Percentiles rank a stretch among this genome's conserved stretches.
These are phyloP conservation scores for Echinometra lucunter DNA, from an alignment of 53 echinoderm and acorn worm genomes.

Conservation along the genomic window DNA sequence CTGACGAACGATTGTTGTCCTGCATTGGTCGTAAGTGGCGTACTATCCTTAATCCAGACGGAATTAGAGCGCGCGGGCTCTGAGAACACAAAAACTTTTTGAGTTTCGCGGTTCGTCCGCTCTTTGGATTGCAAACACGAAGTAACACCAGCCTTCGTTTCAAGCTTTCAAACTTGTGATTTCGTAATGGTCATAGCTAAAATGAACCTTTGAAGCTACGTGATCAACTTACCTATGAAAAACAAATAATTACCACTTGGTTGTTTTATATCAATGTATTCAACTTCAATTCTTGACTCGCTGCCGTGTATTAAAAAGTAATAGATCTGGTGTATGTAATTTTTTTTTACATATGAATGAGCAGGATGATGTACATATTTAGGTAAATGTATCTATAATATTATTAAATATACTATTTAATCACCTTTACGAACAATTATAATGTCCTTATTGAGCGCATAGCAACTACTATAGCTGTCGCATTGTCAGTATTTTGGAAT, in stretches of 20 bases:
- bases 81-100: background rate
- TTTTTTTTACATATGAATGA: constrained; percentile 40
- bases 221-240: constrained; percentile 16
- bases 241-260: constrained; percentile 26
- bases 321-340: constrained; percentile 64
- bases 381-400: constrained; percentile 72
- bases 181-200: background rate
- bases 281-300: constrained; percentile 44
- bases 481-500: constrained; percentile 47
- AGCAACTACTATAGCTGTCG: constrained; percentile 20
- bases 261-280: constrained; percentile 53
- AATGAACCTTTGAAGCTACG: background rate
- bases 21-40: constrained; percentile 26
- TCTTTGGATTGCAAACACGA: background rate
- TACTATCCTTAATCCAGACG: background rate
- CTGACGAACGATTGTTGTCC: background rate
- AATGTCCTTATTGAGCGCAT: constrained; percentile 52
- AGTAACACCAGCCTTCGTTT: background rate
- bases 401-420: constrained; percentile 72
- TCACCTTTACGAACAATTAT: constrained; percentile 44
- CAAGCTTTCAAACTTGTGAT: background rate
- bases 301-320: constrained; percentile 64
- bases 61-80: background rate
- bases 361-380: constrained; percentile 70
- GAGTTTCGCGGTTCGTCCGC: background rate